Conservation (phyloP, 2,797 vertebrate species). For the Centroberyx gerrardi region DNA sequence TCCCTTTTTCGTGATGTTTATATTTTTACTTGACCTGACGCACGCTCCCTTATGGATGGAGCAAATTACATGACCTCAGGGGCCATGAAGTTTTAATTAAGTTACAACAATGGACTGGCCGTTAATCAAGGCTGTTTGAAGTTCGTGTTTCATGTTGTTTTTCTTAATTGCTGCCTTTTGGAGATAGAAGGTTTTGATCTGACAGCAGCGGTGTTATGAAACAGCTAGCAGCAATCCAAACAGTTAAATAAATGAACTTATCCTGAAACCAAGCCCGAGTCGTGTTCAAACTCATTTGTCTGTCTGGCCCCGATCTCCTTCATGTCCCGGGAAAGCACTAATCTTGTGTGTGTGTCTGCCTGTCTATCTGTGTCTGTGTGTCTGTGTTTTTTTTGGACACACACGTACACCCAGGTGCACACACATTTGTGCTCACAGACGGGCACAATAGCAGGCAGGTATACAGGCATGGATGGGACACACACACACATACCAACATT, state of each 20-base stretch:
- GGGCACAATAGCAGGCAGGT: too few species aligned
- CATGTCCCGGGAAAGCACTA: not conserved
- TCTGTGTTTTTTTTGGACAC: too few species aligned
- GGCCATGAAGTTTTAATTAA: conserved; percentile 5
- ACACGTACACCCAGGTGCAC: too few species aligned
- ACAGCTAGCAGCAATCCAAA: not conserved
- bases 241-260: conserved; percentile 5
- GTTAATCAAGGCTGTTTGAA: conserved; percentile 11
- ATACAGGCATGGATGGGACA: not conserved
- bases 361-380: too few species aligned
- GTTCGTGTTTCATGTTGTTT: conserved; percentile 31
- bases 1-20: conserved; percentile 12
- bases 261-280: not conserved
- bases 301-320: not conserved
- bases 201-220: not conserved
- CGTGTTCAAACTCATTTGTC: conserved; percentile 8
- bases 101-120: not conserved
- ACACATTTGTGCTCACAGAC: too few species aligned
- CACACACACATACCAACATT: not conserved
- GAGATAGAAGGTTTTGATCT: conserved; percentile 24
- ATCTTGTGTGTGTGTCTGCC: not conserved
- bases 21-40: not conserved
- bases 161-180: conserved; percentile 1
- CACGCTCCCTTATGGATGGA: not conserved
- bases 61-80: conserved; percentile 8